phyloP scores from a whole-genome alignment of 2,113 vertebrate species.

The Caranx ignobilis region DNA sequence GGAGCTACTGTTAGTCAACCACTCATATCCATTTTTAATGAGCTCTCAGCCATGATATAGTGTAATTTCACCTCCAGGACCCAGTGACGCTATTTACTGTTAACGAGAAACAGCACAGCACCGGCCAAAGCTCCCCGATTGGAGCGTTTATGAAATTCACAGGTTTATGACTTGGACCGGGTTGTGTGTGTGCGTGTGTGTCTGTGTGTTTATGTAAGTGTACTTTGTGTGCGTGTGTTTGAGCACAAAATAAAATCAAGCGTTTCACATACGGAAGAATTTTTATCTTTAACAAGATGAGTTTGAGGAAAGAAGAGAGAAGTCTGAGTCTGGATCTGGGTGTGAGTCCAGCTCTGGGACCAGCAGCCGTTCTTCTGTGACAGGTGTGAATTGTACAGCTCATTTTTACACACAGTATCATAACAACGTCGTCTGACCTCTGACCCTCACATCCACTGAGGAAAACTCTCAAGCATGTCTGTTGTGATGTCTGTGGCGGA shows the following conservation, averaged over 20 bases:
- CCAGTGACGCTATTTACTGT: slow-evolving; percentile 87
- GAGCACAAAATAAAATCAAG: neutral
- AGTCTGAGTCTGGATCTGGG: neutral
- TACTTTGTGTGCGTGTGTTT: neutral
- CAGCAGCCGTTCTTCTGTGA: too few relatives aligned
- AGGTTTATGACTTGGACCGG: slow-evolving; percentile 84
- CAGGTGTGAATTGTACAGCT: too few relatives aligned
- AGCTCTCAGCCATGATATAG: slow-evolving; percentile 86
- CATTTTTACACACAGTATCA: too few relatives aligned
- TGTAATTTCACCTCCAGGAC: slow-evolving; percentile 87
- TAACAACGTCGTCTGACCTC: too few relatives aligned
- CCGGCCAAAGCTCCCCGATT: slow-evolving; percentile 81
- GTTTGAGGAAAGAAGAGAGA: neutral
- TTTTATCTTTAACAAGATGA: neutral
- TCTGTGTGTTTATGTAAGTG: neutral
- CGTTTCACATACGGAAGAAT: too few relatives aligned
- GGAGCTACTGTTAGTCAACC: slow-evolving; percentile 81
- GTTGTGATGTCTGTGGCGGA: too few relatives aligned
- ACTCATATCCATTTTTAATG: slow-evolving; percentile 84
- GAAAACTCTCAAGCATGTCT: too few relatives aligned
- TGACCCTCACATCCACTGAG: too few relatives aligned
- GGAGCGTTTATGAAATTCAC: slow-evolving; percentile 73
- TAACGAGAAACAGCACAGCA: slow-evolving; percentile 83
- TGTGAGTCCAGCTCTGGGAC: too few relatives aligned
- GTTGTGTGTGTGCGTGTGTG: slow-evolving; percentile 77